Evolutionary conservation across 2,888 invertebrate genomes (phyloP).

Genomic region (Hybos culiciformis): DNA sequence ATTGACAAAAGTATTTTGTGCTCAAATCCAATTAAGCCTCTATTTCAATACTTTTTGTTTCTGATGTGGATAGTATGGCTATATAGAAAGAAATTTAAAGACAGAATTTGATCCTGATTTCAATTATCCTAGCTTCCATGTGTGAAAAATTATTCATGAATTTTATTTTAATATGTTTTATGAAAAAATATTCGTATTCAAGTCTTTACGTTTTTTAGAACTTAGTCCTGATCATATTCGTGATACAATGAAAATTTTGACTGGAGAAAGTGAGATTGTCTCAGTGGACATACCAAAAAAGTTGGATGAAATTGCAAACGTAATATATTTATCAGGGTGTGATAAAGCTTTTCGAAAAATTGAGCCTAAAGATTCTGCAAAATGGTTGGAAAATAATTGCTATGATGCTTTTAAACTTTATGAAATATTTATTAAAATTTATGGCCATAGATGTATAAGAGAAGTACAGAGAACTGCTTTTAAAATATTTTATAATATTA

Average conservation of each 20-base stretch:
- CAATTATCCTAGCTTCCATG: no score
- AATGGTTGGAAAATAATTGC: constrained; percentile 45
- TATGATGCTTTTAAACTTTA: constrained; percentile 39
- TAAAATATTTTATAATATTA: background rate
- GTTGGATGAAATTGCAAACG: constrained; percentile 36
- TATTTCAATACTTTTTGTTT: no score
- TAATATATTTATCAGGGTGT: constrained; percentile 36
- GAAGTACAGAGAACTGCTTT: constrained; percentile 37
- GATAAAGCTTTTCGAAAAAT: constrained; percentile 38
- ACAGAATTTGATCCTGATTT: no score
- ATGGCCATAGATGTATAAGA: constrained; percentile 56
- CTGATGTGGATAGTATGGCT: no score
- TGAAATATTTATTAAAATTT: constrained; percentile 45
- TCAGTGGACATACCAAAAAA: constrained; percentile 60
- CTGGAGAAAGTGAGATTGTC: constrained; percentile 52
- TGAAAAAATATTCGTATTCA: background rate
- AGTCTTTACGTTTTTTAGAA: constrained; percentile 39
- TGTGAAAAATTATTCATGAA: no score
- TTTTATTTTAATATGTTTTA: no score
- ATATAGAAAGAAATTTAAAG: no score
- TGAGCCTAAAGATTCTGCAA: constrained; percentile 37
- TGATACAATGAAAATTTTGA: constrained; percentile 54
- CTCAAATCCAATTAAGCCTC: background rate
- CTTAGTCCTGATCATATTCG: constrained; percentile 49
- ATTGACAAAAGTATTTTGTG: background rate